Evolutionary conservation across 2,113 vertebrate genomes (phyloP).

Genomic region (Climacteris rufus): DNA sequence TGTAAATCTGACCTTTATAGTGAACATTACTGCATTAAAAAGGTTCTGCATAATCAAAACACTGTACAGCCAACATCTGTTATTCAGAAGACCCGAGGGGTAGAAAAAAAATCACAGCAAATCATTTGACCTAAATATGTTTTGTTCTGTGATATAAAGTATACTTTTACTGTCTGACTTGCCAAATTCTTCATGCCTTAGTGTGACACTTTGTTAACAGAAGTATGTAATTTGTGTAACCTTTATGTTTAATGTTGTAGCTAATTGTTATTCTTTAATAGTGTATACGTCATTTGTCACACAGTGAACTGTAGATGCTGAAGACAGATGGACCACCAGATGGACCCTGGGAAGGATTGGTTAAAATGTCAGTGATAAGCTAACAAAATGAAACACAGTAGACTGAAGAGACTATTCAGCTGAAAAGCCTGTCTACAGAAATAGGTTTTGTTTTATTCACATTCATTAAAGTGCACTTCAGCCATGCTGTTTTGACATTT

Average conservation of each 20-base stretch:
- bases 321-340: constrained; percentile 77
- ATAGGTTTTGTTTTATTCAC: neutral
- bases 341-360: constrained; percentile 64
- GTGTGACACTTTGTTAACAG: constrained; percentile 14
- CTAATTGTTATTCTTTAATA: constrained; percentile 51
- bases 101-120: constrained; percentile 37
- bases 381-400: constrained; percentile 57
- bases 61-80: constrained; percentile 58
- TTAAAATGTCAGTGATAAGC: constrained; percentile 69
- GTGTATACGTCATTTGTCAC: constrained; percentile 50
- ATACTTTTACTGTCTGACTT: neutral
- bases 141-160: constrained; percentile 19
- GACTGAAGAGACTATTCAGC: constrained; percentile 37
- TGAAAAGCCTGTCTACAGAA: constrained; percentile 51
- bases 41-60: constrained; percentile 50
- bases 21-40: constrained; percentile 53
- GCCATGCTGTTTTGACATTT: neutral
- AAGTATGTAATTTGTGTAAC: constrained; percentile 25
- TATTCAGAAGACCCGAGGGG: constrained; percentile 62
- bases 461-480: constrained; percentile 14
- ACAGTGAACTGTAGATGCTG: constrained; percentile 43
- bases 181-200: constrained; percentile 2
- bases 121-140: constrained; percentile 55
- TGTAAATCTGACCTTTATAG: constrained; percentile 67
- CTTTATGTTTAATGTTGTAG: constrained; percentile 34